Percentiles rank a stretch among this genome's conserved stretches.
Conservation (phyloP, 2,113 vertebrate species). For the Rissa tridactyla region DNA sequence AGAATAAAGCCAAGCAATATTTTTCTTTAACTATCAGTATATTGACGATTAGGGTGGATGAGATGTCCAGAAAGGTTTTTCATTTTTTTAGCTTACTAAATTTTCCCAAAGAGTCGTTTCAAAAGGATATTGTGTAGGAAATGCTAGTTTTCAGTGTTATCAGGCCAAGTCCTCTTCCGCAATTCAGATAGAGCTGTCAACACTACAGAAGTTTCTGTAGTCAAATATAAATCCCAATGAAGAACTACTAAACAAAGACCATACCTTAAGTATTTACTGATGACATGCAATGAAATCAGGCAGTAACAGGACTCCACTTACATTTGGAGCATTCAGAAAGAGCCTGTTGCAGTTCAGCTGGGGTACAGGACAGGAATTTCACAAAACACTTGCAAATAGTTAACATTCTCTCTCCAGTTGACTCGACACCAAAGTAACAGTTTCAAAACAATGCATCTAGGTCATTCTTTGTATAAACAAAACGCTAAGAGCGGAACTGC, state of each 20-base stretch:
- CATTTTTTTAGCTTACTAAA: not conserved
- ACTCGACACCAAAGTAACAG: not conserved
- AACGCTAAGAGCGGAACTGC: not conserved
- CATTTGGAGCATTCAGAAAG: not conserved
- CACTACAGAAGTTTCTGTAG: not conserved
- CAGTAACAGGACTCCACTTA: not conserved
- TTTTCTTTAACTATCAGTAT: not conserved
- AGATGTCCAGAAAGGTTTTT: not conserved
- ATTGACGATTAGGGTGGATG: not conserved
- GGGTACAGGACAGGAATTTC: not conserved
- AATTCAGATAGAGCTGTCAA: not conserved
- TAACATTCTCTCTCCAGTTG: not conserved
- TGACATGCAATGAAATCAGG: conserved; percentile 13
- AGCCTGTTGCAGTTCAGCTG: not conserved
- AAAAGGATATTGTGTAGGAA: not conserved
- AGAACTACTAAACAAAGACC: not conserved
- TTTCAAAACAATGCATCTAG: not conserved
- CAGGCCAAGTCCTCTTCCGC: not conserved
- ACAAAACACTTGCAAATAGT: not conserved
- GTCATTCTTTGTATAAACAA: not conserved
- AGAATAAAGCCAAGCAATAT: not conserved
- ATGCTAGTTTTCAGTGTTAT: not conserved
- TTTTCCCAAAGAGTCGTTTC: not conserved
- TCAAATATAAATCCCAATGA: not conserved
- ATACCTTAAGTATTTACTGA: not conserved